Evolutionary conservation across 2,888 invertebrate species (phyloP), one percentile per base, ranked within the genome.

Genomic region (Rhagium mordax): DNA sequence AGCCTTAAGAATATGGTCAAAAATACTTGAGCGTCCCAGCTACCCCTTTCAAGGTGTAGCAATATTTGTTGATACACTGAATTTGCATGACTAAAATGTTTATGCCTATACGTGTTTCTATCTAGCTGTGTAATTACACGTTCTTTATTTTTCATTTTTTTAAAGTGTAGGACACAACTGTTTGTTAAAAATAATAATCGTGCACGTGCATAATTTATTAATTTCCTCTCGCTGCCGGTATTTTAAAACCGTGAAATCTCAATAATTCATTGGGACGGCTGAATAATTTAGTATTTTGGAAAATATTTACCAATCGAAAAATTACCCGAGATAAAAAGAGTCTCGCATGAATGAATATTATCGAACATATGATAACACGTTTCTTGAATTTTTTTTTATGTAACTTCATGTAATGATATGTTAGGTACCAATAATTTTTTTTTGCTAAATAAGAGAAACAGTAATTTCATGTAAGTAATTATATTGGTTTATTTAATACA

Each of bases 81-180:
- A 51, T 51, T 51, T 51, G 51, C 51, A 51, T 51, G 51, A 18
- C 20, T 51, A 10, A 20, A 18, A 51, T 51, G 51, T 51, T 20
- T 51, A 51, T 20, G 20, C 51, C 18, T n/a, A 51, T 51, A 18
- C 18, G 51, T 41, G 41, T 41, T n/a, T 41, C n/a, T 16, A 51
- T 49, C 18, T 49, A 51, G 18, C 51, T 51, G 13, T 51, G 18
- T 51, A 51, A 51, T 51, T 51, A 51, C 18, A 51, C 18, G 13
- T n/a, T n/a, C 10, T 51, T 2, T 51, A 20, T 18, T 51, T 51
- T 16, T 51, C 51, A 18, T 51, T 51, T 10, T 18, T 20, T 18
- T 51, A 51, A 51, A 41, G 18, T 51, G 18, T 20, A 16, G 51
- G 20, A 51, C 51, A 51, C 18, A 51, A 10, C 49, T 16, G 49